Conservation (phyloP, 2,113 vertebrate species). For the Otus sunia region DNA sequence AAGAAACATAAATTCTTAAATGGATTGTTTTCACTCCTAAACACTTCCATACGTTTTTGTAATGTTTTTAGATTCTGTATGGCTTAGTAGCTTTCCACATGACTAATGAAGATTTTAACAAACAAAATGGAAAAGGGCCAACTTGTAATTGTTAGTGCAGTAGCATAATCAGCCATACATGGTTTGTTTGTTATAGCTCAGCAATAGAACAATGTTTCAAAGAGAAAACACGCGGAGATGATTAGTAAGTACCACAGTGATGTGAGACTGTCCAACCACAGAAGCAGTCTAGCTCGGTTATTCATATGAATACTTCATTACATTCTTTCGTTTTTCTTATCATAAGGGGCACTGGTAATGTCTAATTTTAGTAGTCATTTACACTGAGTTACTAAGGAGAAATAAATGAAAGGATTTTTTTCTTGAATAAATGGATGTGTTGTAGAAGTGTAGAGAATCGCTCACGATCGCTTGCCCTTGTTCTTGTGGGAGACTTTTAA, state of each 20-base stretch:
- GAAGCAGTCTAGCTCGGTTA: background rate
- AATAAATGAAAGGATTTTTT: background rate
- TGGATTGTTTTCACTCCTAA: background rate
- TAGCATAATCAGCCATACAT: slow-evolving; percentile 59
- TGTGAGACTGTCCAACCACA: slow-evolving; percentile 15
- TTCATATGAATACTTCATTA: background rate
- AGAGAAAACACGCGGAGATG: slow-evolving; percentile 47
- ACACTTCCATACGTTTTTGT: background rate
- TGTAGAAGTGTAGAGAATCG: background rate
- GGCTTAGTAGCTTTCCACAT: slow-evolving; percentile 35
- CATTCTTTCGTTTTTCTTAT: slow-evolving; percentile 38
- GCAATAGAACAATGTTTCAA: slow-evolving; percentile 55
- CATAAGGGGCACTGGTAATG: background rate
- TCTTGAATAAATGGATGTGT: background rate
- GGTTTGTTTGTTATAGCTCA: slow-evolving; percentile 64
- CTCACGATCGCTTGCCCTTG: too few relatives aligned
- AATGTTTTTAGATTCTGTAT: slow-evolving; percentile 10
- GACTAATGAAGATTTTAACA: slow-evolving; percentile 70
- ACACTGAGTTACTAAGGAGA: background rate
- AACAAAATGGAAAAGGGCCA: slow-evolving; percentile 65
- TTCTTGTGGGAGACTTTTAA: too few relatives aligned
- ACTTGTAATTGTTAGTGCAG: slow-evolving; percentile 59
- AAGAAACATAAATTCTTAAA: background rate
- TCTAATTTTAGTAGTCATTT: slow-evolving; percentile 56
- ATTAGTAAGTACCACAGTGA: slow-evolving; percentile 37